These are phyloP conservation scores for Adineta ricciae DNA, from an alignment of 2,888 invertebrate species.

Conservation along the genomic window DNA sequence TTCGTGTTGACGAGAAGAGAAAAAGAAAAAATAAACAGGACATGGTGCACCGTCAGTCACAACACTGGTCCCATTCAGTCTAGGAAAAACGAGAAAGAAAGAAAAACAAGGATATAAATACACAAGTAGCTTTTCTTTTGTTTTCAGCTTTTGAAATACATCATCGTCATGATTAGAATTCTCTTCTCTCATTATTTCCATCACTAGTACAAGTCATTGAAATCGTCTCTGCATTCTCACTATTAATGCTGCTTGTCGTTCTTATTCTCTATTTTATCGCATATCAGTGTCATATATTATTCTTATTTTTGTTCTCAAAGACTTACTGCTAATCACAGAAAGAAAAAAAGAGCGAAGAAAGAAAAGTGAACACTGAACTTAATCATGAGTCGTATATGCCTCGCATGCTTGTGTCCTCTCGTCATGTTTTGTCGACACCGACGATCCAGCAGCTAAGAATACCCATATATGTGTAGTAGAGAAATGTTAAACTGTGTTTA, in stretches of 20 bases:
- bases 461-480: not conserved
- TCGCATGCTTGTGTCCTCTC: not conserved
- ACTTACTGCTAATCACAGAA: not conserved
- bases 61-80: not conserved
- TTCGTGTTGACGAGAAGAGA: not conserved
- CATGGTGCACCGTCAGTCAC: not conserved
- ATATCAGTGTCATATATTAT: not conserved
- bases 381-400: conserved; percentile 5
- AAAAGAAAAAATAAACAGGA: not conserved
- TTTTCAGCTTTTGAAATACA: not conserved
- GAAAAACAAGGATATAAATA: not conserved
- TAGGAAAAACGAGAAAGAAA: not conserved
- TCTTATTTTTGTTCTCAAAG: not conserved
- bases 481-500: conserved; percentile 23
- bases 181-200: not conserved
- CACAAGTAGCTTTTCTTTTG: not conserved
- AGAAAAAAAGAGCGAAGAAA: not conserved
- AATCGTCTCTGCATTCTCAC: not conserved
- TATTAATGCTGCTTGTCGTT: not conserved
- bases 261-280: not conserved
- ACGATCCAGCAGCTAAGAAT: conserved; percentile 6
- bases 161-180: not conserved
- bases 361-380: conserved; percentile 16
- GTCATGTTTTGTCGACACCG: not conserved
- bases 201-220: not conserved